Base-by-base conservation (phyloP, 1,140 invertebrate species). In the Drosophila nigromelanica region DNA sequence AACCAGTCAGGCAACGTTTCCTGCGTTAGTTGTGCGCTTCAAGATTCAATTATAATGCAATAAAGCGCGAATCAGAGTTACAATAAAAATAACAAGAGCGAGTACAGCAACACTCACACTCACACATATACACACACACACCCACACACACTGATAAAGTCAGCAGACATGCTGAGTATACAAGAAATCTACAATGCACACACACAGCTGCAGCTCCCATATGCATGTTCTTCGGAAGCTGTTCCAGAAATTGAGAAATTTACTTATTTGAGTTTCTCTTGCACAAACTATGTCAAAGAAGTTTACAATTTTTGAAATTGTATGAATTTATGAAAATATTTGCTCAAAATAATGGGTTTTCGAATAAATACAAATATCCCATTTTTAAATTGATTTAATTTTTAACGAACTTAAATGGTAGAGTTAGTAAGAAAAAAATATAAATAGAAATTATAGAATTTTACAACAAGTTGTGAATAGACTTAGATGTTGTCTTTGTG, bases 31-130 rank as follows among this genome's bases (percentile, higher is more conserved):
- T 89, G 83, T 83, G 83, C 83, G 83, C 82, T 89, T 78, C 80
- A 89, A 89, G 83, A 89, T 89, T 89, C 83, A 89, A 89, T 89
- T 89, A 89, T 89, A 89, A 89, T 89, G 83, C 83, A 89, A 89
- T 89, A 89, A 89, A 89, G 83, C 83, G 80, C 83, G 83, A 89
- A 89, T 89, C 85, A 89, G 80, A 89, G 83, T 80, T 80, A 79
- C 83, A 89, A 89, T 83, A 89, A 89, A 86, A 86, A 82, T 79
- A 89, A 83, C 79, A 89, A 83, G 74, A 69, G 69, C 52, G 55
- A 50, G 52, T 55, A 54, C 45, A 71, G 37, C 14, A 60, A 30
- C 58, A 43, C 30, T 24, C 56, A 37, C 59, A 47, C 52, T 48
- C 39, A 58, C n/a, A 54, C 40, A 42, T 43, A 50, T 40, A 60